Conservation (phyloP, 37 sponge, comb jelly and placozoan species). For the Diacarnus erythraeanus region DNA sequence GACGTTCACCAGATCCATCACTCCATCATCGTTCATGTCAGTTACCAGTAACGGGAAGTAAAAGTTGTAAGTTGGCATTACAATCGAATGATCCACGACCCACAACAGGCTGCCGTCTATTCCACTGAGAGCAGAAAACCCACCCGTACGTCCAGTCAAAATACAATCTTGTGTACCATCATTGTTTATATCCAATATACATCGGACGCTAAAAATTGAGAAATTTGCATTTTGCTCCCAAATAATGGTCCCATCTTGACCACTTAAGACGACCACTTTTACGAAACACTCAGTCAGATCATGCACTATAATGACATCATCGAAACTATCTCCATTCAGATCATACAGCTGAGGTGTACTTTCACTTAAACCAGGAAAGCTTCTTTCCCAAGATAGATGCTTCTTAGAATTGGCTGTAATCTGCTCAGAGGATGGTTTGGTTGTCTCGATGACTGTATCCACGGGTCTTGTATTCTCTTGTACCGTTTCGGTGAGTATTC, state of each 20-base stretch:
- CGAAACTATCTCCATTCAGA: constrained; percentile 56
- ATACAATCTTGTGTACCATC: constrained; percentile 71
- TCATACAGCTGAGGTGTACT: constrained; percentile 42
- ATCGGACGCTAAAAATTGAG: constrained; percentile 53
- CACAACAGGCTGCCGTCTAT: constrained; percentile 52
- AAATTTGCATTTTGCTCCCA: constrained; percentile 32
- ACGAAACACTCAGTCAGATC: constrained; percentile 34
- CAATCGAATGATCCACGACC: constrained; percentile 40
- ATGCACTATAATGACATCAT: constrained; percentile 33
- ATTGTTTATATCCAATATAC: constrained; percentile 52
- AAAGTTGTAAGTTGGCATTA: constrained; percentile 51
- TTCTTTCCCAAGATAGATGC: constrained; percentile 29
- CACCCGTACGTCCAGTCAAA: constrained; percentile 43
- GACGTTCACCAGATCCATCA: constrained; percentile 53
- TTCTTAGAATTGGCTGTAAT: neutral
- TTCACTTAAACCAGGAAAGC: constrained; percentile 38
- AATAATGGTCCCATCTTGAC: constrained; percentile 37
- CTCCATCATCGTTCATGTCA: constrained; percentile 80
- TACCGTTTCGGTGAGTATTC: neutral
- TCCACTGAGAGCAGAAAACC: constrained; percentile 43
- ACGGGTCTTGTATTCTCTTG: neutral
- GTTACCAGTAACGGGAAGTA: constrained; percentile 58
- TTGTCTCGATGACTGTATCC: neutral
- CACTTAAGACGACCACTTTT: constrained; percentile 48
- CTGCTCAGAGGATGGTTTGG: neutral